Evolutionary conservation across 2,113 vertebrate genomes (phyloP).

Genomic region (Gnathonemus echidnorhynchus): DNA sequence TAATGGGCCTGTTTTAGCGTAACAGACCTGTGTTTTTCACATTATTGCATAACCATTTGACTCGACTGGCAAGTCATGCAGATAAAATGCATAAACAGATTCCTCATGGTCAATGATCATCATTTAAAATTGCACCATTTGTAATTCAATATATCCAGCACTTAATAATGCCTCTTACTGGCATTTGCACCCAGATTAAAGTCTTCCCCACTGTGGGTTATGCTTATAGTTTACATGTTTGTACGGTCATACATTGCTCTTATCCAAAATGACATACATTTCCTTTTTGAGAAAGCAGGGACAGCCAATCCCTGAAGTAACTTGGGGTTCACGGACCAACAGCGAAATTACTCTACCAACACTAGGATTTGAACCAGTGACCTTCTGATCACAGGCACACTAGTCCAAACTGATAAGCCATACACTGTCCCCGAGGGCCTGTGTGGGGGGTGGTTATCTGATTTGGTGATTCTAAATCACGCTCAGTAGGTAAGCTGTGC

Average conservation of each 20-base stretch:
- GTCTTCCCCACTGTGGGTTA: slow-evolving; percentile 22
- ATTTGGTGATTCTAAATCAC: not conserved
- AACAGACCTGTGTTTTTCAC: not conserved
- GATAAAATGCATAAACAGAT: not conserved
- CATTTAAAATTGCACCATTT: slow-evolving; percentile 12
- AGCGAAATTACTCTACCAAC: not conserved
- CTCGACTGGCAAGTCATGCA: not conserved
- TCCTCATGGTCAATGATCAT: slow-evolving; percentile 7
- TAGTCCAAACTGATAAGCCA: not conserved
- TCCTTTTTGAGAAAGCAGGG: not conserved
- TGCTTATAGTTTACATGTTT: slow-evolving; percentile 10
- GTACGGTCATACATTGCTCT: not conserved
- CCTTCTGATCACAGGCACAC: not conserved
- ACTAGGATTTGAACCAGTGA: not conserved
- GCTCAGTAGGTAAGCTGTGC: not conserved
- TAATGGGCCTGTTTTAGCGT: not conserved
- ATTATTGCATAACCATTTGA: not conserved
- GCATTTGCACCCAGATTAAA: slow-evolving; percentile 26
- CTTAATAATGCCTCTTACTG: slow-evolving; percentile 44
- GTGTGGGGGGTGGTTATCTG: not conserved
- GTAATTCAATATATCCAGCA: slow-evolving; percentile 4
- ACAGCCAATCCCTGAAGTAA: not conserved
- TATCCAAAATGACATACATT: not conserved
- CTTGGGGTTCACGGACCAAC: not conserved
- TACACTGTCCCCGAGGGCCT: not conserved